Evolutionary conservation across 2,797 vertebrate species (phyloP).

Genomic region (Acestrorhynchus altus): DNA sequence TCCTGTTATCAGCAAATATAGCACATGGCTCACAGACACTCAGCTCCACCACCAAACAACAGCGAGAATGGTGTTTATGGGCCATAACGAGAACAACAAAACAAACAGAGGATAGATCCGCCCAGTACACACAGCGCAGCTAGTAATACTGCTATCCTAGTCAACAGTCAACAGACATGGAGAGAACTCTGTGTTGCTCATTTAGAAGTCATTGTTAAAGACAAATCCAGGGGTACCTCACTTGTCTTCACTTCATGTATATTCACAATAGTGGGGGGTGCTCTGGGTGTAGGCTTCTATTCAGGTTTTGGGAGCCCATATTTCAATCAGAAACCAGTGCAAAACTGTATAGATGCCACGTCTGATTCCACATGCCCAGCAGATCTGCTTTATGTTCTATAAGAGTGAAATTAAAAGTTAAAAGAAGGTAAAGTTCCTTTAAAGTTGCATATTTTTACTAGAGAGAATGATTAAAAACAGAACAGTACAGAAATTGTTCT

Average conservation of each 20-base stretch:
- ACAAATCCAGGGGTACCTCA: neutral
- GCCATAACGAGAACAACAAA: constrained; percentile 77
- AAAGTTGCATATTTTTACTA: too few species aligned
- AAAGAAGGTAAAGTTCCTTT: too few species aligned
- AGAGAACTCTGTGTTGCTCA: neutral
- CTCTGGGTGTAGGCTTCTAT: neutral
- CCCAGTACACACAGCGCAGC: constrained; percentile 74
- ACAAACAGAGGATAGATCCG: constrained; percentile 77
- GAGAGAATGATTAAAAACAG: too few species aligned
- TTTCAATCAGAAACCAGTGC: neutral
- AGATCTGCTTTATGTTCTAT: too few species aligned
- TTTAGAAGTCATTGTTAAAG: constrained; percentile 19
- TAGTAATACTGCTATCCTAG: constrained; percentile 68
- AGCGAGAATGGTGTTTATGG: constrained; percentile 72
- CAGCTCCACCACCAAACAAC: constrained; percentile 49
- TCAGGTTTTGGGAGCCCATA: neutral
- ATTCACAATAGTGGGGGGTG: neutral
- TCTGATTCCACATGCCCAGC: neutral
- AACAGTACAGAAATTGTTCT: too few species aligned
- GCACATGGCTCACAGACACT: constrained; percentile 73
- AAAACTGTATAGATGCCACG: neutral
- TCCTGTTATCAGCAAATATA: constrained; percentile 86
- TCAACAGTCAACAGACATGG: constrained; percentile 55
- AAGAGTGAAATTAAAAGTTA: too few species aligned
- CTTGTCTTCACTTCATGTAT: neutral